Base-by-base conservation (phyloP, 2,797 vertebrate genomes). In the Anableps anableps region DNA sequence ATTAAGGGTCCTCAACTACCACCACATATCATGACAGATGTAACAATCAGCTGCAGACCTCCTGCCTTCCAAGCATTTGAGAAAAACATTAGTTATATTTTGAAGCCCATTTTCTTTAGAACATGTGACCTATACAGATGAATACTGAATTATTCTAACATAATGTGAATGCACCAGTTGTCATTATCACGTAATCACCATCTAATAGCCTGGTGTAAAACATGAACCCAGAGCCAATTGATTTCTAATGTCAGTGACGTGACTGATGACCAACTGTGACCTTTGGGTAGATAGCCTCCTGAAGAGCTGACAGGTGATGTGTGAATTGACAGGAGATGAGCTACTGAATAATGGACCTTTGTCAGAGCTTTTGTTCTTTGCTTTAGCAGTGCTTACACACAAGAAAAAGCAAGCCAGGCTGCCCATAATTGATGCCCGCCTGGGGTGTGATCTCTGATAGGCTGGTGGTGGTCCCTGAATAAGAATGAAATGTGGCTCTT, bases 261-360 rank as follows among this genome's bases (percentile, higher is more conserved):
- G 88, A 89, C 80, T 81, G 83, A 90, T 90, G 82, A 78, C 86
- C 77, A 34, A 29, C 21, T 7, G 41, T 0, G 79, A 88, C 90
- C 88, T 82, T 62, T 73, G 83, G 70, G 66, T 76, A 41, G 47
- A 58, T 72, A 76, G 78, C 66, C 26, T 45, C 60, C 73, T 11
- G 48, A 55, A 38, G 31, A 47, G 75, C 82, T 90, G 93, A 93
- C 88, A 86, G 91, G 83, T 87, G 90, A 93, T 3, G 80, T 84
- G 85, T 75, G 80, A 89, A 84, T 83, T 72, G 85, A 88, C 79
- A 84, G 81, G 73, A 84, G 86, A 92, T 90, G 88, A 92, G 88
- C 90, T 88, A 79, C 80, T 83, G 78, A 87, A 92, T 91, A 94
- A 93, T 92, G 83, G 85, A 53, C 64, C 78, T 77, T 78, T 88